A percentile compares a stretch with the other conserved stretches of the same genome.
Conservation (phyloP, 1,140 invertebrate species). For the Meloidogyne floridensis region DNA sequence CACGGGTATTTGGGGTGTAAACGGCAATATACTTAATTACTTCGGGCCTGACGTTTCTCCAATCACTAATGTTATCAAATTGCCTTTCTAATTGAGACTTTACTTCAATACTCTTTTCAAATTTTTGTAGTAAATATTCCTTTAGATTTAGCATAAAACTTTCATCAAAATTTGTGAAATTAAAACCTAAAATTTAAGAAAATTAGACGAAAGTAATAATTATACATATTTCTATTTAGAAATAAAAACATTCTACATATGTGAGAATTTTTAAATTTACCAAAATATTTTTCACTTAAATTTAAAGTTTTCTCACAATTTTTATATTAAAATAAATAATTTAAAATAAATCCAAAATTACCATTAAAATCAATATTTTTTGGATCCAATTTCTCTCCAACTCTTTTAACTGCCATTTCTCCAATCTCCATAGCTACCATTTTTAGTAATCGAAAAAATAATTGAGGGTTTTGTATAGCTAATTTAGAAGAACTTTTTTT, state of each 20-base stretch:
- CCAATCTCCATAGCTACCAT: conserved; percentile 46
- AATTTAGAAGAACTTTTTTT: conserved; percentile 27
- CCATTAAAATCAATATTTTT: conserved; percentile 51
- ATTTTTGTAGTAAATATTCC: conserved; percentile 42
- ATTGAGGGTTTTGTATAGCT: conserved; percentile 51
- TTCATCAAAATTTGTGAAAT: conserved; percentile 49
- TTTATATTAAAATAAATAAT: conserved; percentile 1
- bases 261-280: too few relatives aligned
- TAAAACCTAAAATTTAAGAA: conserved; percentile 43
- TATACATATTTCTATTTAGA: neutral
- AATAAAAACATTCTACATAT: neutral
- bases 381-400: conserved; percentile 51
- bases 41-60: conserved; percentile 39
- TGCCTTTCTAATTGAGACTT: conserved; percentile 39
- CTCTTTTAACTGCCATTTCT: conserved; percentile 40
- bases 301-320: too few relatives aligned
- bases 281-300: too few relatives aligned
- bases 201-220: neutral
- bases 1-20: too few relatives aligned
- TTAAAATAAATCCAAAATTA: neutral
- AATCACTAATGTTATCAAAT: conserved; percentile 46
- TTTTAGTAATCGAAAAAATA: conserved; percentile 49
- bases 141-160: conserved; percentile 44
- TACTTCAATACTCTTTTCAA: conserved; percentile 27
- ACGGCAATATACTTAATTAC: conserved; percentile 11